These are phyloP conservation scores for Rhynchonycteris naso DNA, from an alignment of 2,797 vertebrate species.

Conservation along the genomic window DNA sequence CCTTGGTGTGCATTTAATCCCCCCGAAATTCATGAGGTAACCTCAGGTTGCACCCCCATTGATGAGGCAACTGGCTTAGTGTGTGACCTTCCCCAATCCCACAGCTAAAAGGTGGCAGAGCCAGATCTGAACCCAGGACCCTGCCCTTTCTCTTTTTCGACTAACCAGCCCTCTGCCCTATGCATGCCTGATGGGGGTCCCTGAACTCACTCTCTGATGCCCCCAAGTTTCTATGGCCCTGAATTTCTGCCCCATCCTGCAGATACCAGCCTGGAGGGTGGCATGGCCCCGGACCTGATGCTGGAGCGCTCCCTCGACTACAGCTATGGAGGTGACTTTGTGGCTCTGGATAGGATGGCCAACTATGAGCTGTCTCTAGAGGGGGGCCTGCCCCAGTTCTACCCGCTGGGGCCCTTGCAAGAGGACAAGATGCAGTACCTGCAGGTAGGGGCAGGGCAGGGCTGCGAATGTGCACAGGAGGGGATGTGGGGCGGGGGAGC, in stretches of 20 bases:
- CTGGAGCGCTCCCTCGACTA: conserved; percentile 93
- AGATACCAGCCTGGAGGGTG: conserved; percentile 94
- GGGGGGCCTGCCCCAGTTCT: conserved; percentile 91
- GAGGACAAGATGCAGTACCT: conserved; percentile 98
- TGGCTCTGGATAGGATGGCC: conserved; percentile 93
- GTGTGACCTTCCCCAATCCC: neutral
- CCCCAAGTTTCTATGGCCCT: neutral
- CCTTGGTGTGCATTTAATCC: neutral
- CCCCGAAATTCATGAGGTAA: neutral
- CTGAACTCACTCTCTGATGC: neutral
- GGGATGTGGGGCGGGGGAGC: too few relatives aligned
- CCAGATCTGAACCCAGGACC: neutral
- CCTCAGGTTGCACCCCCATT: neutral
- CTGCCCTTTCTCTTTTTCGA: neutral
- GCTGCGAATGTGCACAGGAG: rapidly evolving
- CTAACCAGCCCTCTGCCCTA: neutral
- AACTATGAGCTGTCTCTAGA: conserved; percentile 95
- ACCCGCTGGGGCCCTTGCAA: conserved; percentile 90
- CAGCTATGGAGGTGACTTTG: conserved; percentile 90
- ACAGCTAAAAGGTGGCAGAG: neutral
- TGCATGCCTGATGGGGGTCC: neutral
- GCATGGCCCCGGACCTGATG: conserved; percentile 91
- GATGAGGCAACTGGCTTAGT: neutral
- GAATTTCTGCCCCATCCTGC: conserved; percentile 86
- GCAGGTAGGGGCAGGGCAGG: conserved; percentile 87